Evolutionary conservation across 2,113 vertebrate genomes (phyloP).

Genomic region (Crotalus horridus): DNA sequence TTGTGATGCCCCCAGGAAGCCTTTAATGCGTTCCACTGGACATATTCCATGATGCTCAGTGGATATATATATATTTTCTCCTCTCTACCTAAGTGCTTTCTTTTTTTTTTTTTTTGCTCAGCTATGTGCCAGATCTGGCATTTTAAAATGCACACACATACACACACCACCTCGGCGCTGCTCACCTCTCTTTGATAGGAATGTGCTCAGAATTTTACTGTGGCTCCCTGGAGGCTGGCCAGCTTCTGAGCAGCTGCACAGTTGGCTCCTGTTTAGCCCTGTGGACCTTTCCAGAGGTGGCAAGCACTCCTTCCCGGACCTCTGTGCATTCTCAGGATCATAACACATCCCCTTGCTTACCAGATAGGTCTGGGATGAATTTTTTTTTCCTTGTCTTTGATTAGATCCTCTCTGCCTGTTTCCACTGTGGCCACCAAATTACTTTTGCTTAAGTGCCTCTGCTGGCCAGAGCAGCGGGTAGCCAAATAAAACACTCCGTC

Average conservation of each 20-base stretch:
- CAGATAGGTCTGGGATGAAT: accelerated
- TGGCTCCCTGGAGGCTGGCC: constrained; percentile 31
- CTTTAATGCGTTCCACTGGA: not conserved
- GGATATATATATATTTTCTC: accelerated
- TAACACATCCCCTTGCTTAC: not conserved
- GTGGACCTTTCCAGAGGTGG: not conserved
- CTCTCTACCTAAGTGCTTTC: not conserved
- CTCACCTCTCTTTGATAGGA: constrained; percentile 43
- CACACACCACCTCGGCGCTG: constrained; percentile 6
- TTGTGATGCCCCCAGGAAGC: accelerated
- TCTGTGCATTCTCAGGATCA: not conserved
- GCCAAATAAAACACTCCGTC: constrained; percentile 46
- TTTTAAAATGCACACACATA: not conserved
- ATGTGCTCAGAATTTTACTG: constrained; percentile 22
- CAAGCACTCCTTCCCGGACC: constrained; percentile 45
- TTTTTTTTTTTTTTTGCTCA: not conserved
- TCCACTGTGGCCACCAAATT: constrained; percentile 1
- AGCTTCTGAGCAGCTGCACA: constrained; percentile 37
- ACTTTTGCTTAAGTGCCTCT: constrained; percentile 30
- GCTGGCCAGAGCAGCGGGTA: constrained; percentile 16
- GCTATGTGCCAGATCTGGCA: not conserved
- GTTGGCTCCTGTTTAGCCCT: constrained; percentile 40
- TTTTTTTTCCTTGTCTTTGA: constrained; percentile 11
- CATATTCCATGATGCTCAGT: not conserved
- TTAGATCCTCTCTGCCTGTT: constrained; percentile 52